Evolutionary conservation across 1,140 invertebrate species (phyloP), one percentile per base, ranked within the genome.

Genomic region (Halesus radiatus): DNA sequence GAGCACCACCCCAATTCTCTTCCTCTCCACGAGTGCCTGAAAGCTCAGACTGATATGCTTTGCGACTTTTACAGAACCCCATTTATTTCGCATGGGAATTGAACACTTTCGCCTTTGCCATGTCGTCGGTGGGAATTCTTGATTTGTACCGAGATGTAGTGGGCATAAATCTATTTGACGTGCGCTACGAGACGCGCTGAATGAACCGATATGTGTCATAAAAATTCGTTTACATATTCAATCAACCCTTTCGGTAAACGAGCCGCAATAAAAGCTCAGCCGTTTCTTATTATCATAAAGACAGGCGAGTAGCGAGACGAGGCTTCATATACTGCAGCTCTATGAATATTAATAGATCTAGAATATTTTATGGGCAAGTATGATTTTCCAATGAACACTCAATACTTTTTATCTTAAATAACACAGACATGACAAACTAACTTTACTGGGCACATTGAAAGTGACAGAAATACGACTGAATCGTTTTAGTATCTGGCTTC

Each of bases 31-130:
- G 26, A 79, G 29, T 29, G 56, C 56, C 58, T 64, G 75, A 76
- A 66, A 76, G 75, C 75, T 50, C 20, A 22, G 75, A 64, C 60
- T 62, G 75, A 76, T 75, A 58, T 64, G 58, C 58, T 52, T 16
- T 52, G 75, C 56, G 75, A 76, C 56, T 76, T 76, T 76, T 76
- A 52, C 29, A 76, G 56, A 76, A 76, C 60, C 75, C 75, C 45
- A 76, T 64, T 50, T 76, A 76, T 76, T 76, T 64, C 60, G 75
- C 60, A 75, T 75, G 72, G 72, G 72, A 75, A 75, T 75, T 75
- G 72, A 75, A 37, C 72, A 75, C 72, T 75, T 75, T 75, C 29
- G 20, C 53, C 72, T 75, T 56, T 75, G 53, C 50, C 20, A 18
- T 53, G 53, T 72, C 68, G 45, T 26, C 68, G 45, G 50, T 73